Evolutionary conservation across 2,113 vertebrate species (phyloP), one percentile per base, ranked within the genome.

Genomic region (Anarrhichthys ocellatus): DNA sequence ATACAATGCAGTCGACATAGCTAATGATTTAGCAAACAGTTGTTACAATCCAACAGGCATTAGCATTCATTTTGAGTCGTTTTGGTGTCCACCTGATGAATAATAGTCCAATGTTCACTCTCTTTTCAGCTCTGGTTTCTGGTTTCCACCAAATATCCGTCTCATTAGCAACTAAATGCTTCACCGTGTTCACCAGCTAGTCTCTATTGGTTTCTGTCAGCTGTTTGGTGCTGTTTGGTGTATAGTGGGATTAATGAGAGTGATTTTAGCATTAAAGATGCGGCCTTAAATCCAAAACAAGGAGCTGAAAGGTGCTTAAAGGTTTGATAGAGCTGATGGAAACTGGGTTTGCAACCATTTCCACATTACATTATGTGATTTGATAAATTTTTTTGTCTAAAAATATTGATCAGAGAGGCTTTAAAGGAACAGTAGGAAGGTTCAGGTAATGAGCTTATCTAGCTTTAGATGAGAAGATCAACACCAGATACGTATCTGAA

Each of bases 1-100:
- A 81, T 76, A 44, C 52, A 71, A 18, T 68, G 50, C 54, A 44
- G 29, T 46, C 44, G 27, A 34, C 13, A 24, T 36, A 34, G 32
- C 32, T 34, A 34, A 34, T 5, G 3, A 34, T 34, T 34, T 34
- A 14, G 3, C 64, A 44, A 63, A 50, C 20, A 34, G 7, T 40
- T 54, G 62, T 40, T 29, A 40, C 15, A 8, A 17, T 34, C 59
- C 58, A 64, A 42, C 56, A 61, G 71, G 20, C 67, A 34, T 34
- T 69, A 69, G 11, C 27, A 54, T 54, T 70, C 18, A n/a, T 36
- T 56, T 27, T n/a, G 10, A 27, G n/a, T 40, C 52, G 1, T 17
- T 58, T 50, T 73, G 11, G 1, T 9, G 1, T 54, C 9, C 20
- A 9, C 48, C 9, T n/a, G 48, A 24, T 29, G 40, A 48, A 27